phyloP scores from a whole-genome alignment of 2,113 vertebrate genomes.

The Parus major region DNA sequence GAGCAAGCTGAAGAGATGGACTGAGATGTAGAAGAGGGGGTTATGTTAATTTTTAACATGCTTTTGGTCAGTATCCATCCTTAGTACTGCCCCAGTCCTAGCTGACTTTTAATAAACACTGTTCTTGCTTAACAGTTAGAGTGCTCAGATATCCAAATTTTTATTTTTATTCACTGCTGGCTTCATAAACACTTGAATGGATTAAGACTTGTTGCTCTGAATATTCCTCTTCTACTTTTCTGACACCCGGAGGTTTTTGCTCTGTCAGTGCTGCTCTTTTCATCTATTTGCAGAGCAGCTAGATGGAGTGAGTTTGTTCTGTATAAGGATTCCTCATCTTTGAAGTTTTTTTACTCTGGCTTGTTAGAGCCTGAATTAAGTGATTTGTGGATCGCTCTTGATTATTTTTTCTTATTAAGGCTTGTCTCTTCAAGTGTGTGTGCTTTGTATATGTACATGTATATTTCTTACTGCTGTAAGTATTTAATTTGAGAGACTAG shows the following conservation, averaged over 20 bases:
- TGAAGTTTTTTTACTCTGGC: not conserved
- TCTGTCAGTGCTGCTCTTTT: not conserved
- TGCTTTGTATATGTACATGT: not conserved
- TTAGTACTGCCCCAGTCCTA: not conserved
- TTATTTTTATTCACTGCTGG: not conserved
- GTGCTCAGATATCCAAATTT: not conserved
- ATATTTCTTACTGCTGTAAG: not conserved
- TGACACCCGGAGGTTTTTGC: not conserved
- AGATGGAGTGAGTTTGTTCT: not conserved
- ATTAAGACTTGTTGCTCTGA: not conserved
- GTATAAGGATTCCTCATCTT: not conserved
- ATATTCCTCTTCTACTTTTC: not conserved
- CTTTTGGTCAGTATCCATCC: not conserved
- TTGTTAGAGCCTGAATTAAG: not conserved
- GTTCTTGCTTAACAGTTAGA: not conserved
- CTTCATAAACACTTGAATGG: not conserved
- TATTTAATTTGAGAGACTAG: not conserved
- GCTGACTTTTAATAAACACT: not conserved
- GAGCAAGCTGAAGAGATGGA: not conserved
- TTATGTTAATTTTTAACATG: not conserved
- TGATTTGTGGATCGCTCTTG: not conserved
- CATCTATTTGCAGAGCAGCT: not conserved
- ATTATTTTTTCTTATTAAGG: not conserved
- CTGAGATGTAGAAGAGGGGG: not conserved
- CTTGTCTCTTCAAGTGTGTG: not conserved